A percentile compares a stretch with the other conserved stretches of the same genome.
These are phyloP conservation scores for Chrysomallon squamiferum DNA, from an alignment of 1,140 invertebrate genomes.

Conservation along the genomic window DNA sequence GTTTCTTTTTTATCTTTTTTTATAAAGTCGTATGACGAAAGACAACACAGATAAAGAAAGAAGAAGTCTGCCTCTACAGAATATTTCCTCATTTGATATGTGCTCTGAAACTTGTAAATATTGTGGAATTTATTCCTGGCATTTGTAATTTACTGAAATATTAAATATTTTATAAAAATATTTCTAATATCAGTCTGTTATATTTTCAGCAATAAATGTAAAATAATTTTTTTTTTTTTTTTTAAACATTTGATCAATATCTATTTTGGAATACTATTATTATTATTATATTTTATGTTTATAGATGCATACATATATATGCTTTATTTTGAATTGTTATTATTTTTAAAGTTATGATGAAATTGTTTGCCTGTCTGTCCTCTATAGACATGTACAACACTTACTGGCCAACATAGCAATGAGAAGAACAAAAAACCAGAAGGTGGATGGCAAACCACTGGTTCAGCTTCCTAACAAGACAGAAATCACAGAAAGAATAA, in stretches of 20 bases:
- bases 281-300: too few relatives aligned
- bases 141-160: not conserved
- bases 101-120: too few relatives aligned
- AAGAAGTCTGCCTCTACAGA: too few relatives aligned
- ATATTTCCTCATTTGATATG: too few relatives aligned
- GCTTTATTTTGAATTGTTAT: not conserved
- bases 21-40: too few relatives aligned
- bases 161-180: not conserved
- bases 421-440: slow-evolving; percentile 41
- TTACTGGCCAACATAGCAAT: slow-evolving; percentile 39
- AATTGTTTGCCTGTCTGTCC: not conserved
- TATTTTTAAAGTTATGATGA: not conserved
- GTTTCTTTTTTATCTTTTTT: too few relatives aligned
- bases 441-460: slow-evolving; percentile 34
- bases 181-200: not conserved
- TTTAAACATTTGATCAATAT: not conserved
- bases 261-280: too few relatives aligned
- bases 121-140: too few relatives aligned
- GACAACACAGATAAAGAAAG: too few relatives aligned
- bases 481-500: slow-evolving; percentile 36
- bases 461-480: slow-evolving; percentile 31
- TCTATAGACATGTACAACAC: slow-evolving; percentile 34
- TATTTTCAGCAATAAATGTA: not conserved
- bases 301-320: too few relatives aligned
- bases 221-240: not conserved